Evolutionary conservation across 2,113 vertebrate genomes (phyloP).

Genomic region (Noturus placidus): DNA sequence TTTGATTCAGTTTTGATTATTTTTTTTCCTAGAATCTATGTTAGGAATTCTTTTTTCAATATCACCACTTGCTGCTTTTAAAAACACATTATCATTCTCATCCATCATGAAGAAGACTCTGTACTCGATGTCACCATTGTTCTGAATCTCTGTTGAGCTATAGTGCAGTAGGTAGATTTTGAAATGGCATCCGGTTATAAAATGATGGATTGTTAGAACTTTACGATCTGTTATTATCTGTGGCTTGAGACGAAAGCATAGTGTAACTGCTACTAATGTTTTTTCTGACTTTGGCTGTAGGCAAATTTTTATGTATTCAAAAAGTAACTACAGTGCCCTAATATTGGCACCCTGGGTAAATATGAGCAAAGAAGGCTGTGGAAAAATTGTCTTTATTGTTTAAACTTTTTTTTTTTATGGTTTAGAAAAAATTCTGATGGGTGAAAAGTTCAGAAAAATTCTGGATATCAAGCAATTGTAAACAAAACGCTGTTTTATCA

Average conservation of each 20-base stretch:
- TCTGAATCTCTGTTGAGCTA: not conserved
- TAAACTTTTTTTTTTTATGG: no score
- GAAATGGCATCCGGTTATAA: not conserved
- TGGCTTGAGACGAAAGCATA: no score
- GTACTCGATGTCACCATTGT: not conserved
- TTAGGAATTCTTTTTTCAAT: not conserved
- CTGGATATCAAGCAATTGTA: no score
- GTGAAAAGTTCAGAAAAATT: no score
- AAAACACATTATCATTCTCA: not conserved
- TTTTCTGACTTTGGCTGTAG: not conserved
- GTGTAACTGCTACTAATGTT: not conserved
- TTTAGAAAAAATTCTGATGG: no score
- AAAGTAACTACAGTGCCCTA: not conserved
- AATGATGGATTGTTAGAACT: constrained; percentile 12
- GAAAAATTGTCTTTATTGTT: no score
- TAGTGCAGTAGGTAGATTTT: not conserved
- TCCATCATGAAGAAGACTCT: not conserved
- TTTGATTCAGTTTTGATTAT: not conserved
- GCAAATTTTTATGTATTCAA: not conserved
- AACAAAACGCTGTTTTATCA: no score
- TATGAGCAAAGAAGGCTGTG: no score
- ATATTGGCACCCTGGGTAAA: no score
- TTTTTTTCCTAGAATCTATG: not conserved
- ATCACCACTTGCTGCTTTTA: constrained; percentile 5
- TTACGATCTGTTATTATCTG: constrained; percentile 5